These are phyloP conservation scores for Actinemys pallida DNA, from an alignment of 2,113 vertebrate genomes.

Conservation along the genomic window DNA sequence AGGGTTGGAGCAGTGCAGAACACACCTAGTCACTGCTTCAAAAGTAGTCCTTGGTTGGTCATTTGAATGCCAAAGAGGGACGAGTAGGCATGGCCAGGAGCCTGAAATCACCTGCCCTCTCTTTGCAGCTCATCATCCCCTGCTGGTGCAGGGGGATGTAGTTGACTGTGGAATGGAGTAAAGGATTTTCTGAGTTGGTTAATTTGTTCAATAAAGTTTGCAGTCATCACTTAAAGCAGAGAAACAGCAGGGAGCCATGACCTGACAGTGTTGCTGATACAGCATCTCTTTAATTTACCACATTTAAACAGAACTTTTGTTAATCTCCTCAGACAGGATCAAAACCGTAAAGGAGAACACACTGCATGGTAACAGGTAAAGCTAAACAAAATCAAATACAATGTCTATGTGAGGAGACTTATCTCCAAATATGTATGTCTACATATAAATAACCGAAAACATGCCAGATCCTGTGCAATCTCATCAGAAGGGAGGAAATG, in stretches of 20 bases:
- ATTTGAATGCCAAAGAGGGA: neutral
- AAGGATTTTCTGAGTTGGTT: rapidly evolving
- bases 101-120: neutral
- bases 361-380: slow-evolving; percentile 25
- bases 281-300: neutral
- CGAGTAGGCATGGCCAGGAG: neutral
- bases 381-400: slow-evolving; percentile 14
- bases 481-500: neutral
- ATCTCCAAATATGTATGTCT: neutral
- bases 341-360: slow-evolving; percentile 52
- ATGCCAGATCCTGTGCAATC: neutral
- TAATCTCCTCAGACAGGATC: slow-evolving; percentile 47
- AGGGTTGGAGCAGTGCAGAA: neutral
- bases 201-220: neutral
- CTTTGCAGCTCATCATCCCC: neutral
- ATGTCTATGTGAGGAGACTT: neutral
- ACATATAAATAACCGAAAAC: neutral
- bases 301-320: slow-evolving; percentile 24
- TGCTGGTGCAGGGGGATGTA: neutral
- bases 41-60: neutral
- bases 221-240: neutral
- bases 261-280: neutral
- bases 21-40: neutral
- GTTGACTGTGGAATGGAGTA: neutral
- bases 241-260: neutral